Evolutionary conservation across 2,797 vertebrate species (phyloP).

Genomic region (Melanotaenia nigrans): DNA sequence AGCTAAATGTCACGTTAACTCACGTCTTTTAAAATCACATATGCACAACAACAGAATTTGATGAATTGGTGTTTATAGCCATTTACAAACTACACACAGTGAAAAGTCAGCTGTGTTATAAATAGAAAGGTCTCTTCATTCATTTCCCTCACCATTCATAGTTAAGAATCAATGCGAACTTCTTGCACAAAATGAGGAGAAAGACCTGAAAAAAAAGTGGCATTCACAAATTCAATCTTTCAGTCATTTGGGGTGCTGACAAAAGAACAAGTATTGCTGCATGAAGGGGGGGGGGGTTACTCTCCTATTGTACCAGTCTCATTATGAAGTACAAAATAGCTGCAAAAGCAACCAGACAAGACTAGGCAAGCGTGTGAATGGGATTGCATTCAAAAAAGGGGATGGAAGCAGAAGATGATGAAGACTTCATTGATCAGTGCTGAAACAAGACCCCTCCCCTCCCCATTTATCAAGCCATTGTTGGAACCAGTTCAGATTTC

Average conservation of each 20-base stretch:
- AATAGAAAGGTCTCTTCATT: constrained; percentile 60
- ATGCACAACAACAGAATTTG: constrained; percentile 31
- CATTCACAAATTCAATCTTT: constrained; percentile 60
- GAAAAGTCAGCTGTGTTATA: constrained; percentile 43
- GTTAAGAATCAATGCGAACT: constrained; percentile 56
- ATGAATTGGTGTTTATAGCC: constrained; percentile 39
- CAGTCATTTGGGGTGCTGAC: constrained; percentile 58
- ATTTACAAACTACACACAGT: constrained; percentile 16
- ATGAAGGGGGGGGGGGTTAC: not conserved
- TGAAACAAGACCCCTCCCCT: constrained; percentile 40
- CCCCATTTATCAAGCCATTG: constrained; percentile 69
- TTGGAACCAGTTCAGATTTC: constrained; percentile 63
- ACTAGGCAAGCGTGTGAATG: constrained; percentile 53
- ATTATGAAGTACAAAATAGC: constrained; percentile 66
- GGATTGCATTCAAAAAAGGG: constrained; percentile 48
- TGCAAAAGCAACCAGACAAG: constrained; percentile 56
- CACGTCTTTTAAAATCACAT: constrained; percentile 36
- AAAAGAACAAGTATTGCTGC: constrained; percentile 61
- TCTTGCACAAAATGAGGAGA: constrained; percentile 27
- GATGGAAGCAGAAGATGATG: constrained; percentile 71
- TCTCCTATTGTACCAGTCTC: constrained; percentile 61
- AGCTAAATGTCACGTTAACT: constrained; percentile 49
- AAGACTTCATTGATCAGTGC: constrained; percentile 77
- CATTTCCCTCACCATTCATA: constrained; percentile 53
- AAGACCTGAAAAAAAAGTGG: constrained; percentile 39